Evolutionary conservation across 2,113 vertebrate species (phyloP).

Genomic region (Chaetodon trifascialis): DNA sequence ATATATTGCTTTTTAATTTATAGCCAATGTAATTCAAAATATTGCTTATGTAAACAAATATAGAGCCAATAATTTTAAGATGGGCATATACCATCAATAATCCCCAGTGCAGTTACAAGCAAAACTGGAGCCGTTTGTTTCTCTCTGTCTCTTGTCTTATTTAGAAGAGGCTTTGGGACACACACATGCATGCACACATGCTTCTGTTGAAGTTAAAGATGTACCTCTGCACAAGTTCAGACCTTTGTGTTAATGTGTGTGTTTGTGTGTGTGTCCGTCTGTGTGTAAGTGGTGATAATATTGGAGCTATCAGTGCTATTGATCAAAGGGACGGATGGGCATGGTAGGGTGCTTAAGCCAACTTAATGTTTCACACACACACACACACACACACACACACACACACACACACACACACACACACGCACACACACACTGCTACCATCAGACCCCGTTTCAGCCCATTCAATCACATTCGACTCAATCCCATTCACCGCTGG

Average conservation of each 20-base stretch:
- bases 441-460: constrained; percentile 58
- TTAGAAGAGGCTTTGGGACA: constrained; percentile 17
- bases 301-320: constrained; percentile 61
- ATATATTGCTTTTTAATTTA: constrained; percentile 75
- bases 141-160: constrained; percentile 30
- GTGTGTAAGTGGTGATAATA: constrained; percentile 46
- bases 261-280: constrained; percentile 20
- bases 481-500: constrained; percentile 59
- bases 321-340: constrained; percentile 50
- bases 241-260: constrained; percentile 30
- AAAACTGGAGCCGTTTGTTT: constrained; percentile 40
- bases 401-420: constrained; percentile 5
- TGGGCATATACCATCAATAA: constrained; percentile 62
- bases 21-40: constrained; percentile 62
- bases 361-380: constrained; percentile 38
- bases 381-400: constrained; percentile 18
- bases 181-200: constrained; percentile 6
- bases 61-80: constrained; percentile 46
- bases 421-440: constrained; percentile 17
- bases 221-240: not conserved
- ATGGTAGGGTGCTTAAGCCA: constrained; percentile 42
- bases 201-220: constrained; percentile 8
- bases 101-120: constrained; percentile 8
- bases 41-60: constrained; percentile 68
- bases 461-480: constrained; percentile 67